These are phyloP conservation scores for Enteromius anoplus DNA, from an alignment of 2,797 vertebrate species.

Conservation along the genomic window DNA sequence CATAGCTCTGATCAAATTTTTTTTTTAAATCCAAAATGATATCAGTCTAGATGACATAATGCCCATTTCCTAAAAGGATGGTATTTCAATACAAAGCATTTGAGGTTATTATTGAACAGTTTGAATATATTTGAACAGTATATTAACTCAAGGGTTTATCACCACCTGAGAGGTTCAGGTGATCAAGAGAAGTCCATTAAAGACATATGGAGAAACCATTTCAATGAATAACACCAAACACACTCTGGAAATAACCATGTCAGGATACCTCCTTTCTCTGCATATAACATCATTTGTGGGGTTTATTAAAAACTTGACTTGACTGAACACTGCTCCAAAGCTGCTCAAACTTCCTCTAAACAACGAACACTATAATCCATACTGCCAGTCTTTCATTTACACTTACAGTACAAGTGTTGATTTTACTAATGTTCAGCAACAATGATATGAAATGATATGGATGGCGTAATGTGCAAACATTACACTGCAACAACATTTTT, in stretches of 20 bases:
- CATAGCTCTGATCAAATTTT: not conserved
- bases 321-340: not conserved
- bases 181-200: not conserved
- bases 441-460: slow-evolving; percentile 22
- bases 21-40: not conserved
- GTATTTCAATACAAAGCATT: not conserved
- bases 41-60: not conserved
- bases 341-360: slow-evolving; percentile 1
- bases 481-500: not conserved
- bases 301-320: not conserved
- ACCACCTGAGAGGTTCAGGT: not conserved
- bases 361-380: not conserved
- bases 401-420: not conserved
- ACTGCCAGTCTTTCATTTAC: not conserved
- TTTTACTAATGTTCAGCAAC: not conserved
- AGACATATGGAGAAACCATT: not conserved
- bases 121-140: not conserved
- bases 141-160: not conserved
- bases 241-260: not conserved
- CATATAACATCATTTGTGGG: not conserved
- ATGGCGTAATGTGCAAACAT: not conserved
- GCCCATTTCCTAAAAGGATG: not conserved
- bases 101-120: not conserved
- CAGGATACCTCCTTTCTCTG: not conserved
- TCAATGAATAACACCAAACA: not conserved